Evolutionary conservation across 64 coral and sea anemone species (phyloP).

Genomic region (Pachyseris speciosa): DNA sequence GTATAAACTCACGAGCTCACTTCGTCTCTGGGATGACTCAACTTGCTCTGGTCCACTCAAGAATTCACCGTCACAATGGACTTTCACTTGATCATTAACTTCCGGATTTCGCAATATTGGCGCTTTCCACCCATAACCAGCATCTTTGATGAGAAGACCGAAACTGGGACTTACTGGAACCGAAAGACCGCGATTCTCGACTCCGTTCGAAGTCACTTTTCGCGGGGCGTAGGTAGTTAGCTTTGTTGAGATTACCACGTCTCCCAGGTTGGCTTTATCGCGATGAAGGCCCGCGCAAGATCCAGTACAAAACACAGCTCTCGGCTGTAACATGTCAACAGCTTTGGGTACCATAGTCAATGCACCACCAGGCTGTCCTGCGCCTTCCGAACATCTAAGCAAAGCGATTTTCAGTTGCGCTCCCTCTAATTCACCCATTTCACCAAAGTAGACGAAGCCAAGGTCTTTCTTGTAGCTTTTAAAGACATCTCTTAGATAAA

Average conservation of each 20-base stretch:
- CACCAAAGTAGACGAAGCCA: conserved; percentile 2
- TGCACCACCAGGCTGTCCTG: neutral
- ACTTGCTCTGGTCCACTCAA: conserved; percentile 56
- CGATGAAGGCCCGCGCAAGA: neutral
- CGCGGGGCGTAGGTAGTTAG: conserved; percentile 7
- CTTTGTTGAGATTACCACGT: conserved; percentile 7
- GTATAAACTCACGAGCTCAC: conserved; percentile 23
- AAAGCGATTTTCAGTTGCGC: no score
- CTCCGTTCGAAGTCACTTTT: neutral
- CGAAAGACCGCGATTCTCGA: neutral
- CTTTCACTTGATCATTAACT: neutral
- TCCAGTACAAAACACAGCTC: conserved; percentile 7
- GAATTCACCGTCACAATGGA: conserved; percentile 7
- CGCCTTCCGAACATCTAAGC: conserved; percentile 5
- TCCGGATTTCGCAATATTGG: conserved; percentile 13
- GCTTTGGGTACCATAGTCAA: neutral
- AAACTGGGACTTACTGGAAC: neutral
- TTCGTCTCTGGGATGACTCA: neutral
- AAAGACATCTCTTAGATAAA: neutral
- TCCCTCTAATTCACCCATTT: conserved; percentile 11
- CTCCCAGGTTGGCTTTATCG: conserved; percentile 31
- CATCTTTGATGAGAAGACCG: neutral
- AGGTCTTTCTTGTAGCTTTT: neutral
- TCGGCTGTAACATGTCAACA: neutral
- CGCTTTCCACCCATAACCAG: conserved; percentile 34